Base-by-base conservation (phyloP, 2,113 vertebrate genomes). In the Tautogolabrus adspersus region DNA sequence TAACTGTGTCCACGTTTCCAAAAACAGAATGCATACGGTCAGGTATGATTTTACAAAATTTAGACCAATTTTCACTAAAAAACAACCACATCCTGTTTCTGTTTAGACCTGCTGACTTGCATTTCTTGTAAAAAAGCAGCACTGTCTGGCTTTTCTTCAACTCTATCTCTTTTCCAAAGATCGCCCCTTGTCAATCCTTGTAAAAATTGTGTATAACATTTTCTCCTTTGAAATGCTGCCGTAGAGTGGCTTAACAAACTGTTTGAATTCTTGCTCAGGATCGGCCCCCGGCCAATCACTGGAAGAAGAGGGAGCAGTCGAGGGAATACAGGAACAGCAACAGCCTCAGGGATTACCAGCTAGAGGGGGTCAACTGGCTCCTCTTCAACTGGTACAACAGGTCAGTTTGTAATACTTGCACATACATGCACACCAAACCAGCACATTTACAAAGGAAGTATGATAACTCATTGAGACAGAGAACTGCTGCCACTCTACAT, bases 351-450 rank as follows among this genome's bases (percentile, higher is more conserved):
- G 98, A 99, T 87, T 99, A 99, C 92, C 98, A 99, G 91, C 94
- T 99, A 59, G 97, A 99, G 93, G 98, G 98, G 90, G 97, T 99
- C 87, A 99, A 99, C 93, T 99, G 98, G 98, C 96, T 99, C 46
- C 95, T 99, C 0, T 99, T 99, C 93, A 99, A 99, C 94, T 99
- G 98, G 98, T 99, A 99, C 90, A 99, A 99, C 93, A 98, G 97
- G 98, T 99, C 93, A 87, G 94, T 90, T 59, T 65, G 16, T 18
- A 58, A 46, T 21, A 21, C 9, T 11, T 59, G 2, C 18, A 10
- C 60, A 30, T 22, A 30, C 38, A 30, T 66, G 44, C 9, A 44
- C 22, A 49, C 18, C 62, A 2, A 5, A 6, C 4, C 38, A 30
- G 3, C 18, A 4, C 7, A 5, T 42, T 15, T 11, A 56, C 9